phyloP scores from a whole-genome alignment of 1,140 invertebrate species.

The Monochamus saltuarius region DNA sequence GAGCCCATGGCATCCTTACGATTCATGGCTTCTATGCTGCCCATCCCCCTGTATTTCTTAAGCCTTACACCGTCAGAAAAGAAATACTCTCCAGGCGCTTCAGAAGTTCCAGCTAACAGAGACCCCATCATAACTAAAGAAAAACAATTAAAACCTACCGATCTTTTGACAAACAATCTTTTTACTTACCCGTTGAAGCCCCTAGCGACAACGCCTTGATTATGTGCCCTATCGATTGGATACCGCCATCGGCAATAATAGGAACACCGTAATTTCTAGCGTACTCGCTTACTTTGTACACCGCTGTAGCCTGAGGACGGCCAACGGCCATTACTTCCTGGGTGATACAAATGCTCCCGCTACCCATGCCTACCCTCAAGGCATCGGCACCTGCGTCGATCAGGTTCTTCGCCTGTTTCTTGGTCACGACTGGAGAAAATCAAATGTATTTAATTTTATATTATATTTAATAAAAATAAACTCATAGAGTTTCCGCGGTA shows the following conservation, averaged over 20 bases:
- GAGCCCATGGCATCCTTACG: constrained; percentile 79
- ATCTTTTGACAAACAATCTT: constrained; percentile 74
- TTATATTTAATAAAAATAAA: no score
- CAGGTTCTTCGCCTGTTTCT: constrained; percentile 92
- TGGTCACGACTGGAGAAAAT: constrained; percentile 77
- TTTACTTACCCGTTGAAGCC: constrained; percentile 69
- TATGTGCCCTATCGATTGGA: constrained; percentile 93
- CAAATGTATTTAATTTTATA: no score
- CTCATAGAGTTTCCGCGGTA: no score
- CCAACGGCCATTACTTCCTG: constrained; percentile 99
- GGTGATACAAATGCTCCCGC: constrained; percentile 98
- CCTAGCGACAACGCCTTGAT: constrained; percentile 92
- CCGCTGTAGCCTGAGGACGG: constrained; percentile 89
- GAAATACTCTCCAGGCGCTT: constrained; percentile 98
- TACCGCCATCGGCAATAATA: constrained; percentile 97
- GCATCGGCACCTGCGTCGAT: constrained; percentile 97
- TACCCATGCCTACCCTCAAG: constrained; percentile 93
- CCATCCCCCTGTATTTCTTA: constrained; percentile 99
- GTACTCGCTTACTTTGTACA: constrained; percentile 86
- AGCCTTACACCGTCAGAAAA: constrained; percentile 96
- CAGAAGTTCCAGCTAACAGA: constrained; percentile 93
- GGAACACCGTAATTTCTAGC: constrained; percentile 87
- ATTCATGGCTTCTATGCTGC: constrained; percentile 98
- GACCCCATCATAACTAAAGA: constrained; percentile 96
- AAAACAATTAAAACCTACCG: constrained; percentile 67